Conservation (phyloP, 2,113 vertebrate genomes). For the Antechinus flavipes region DNA sequence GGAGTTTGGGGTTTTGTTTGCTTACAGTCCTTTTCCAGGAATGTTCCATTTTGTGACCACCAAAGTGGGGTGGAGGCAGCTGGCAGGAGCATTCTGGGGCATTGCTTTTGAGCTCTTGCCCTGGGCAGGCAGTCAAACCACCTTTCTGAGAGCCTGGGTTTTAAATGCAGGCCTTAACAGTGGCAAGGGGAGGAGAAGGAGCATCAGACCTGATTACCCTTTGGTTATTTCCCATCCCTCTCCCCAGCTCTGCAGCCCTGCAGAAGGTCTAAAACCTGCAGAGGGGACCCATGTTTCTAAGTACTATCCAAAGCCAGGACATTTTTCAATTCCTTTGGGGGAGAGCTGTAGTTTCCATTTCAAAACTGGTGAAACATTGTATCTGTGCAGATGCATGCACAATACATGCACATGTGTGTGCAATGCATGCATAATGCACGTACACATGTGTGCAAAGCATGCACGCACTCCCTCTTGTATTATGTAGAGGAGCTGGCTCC, state of each 20-base stretch:
- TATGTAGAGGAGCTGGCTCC: neutral
- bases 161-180: neutral
- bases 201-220: neutral
- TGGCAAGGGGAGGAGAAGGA: neutral
- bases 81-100: neutral
- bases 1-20: slow-evolving; percentile 8
- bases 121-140: neutral
- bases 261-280: neutral
- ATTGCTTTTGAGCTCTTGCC: neutral
- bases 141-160: neutral
- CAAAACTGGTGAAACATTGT: neutral
- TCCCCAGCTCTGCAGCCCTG: neutral
- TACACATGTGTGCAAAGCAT: neutral
- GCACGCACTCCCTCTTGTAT: neutral
- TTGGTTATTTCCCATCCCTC: neutral
- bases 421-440: too few relatives aligned
- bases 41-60: neutral
- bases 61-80: neutral
- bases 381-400: neutral
- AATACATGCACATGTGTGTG: neutral
- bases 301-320: neutral
- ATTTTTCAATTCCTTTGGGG: neutral
- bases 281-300: neutral
- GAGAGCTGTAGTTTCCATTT: neutral
- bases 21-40: neutral